phyloP scores from a whole-genome alignment of 2,888 invertebrate genomes.

The Bibio marci region DNA sequence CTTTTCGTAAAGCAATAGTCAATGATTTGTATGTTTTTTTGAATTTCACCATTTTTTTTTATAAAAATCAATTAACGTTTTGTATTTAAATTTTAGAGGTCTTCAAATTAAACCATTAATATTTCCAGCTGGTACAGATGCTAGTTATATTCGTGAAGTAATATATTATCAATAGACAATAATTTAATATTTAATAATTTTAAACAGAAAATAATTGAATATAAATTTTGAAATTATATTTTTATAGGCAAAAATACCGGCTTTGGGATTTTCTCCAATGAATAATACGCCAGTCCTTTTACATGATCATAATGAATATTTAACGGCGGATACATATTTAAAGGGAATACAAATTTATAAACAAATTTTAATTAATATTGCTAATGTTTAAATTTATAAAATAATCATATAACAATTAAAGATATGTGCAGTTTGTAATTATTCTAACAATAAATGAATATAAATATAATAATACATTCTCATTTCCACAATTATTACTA shows the following conservation, averaged over 20 bases:
- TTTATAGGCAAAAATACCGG: constrained; percentile 51
- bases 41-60: not conserved
- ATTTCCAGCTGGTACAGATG: constrained; percentile 67
- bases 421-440: too few species aligned
- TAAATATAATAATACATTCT: too few species aligned
- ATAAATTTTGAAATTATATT: too few species aligned
- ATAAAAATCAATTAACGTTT: not conserved
- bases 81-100: not conserved
- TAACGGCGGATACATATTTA: constrained; percentile 48
- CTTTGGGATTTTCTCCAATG: constrained; percentile 80
- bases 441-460: too few species aligned
- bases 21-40: constrained; percentile 36
- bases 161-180: too few species aligned
- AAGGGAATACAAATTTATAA: constrained; percentile 5
- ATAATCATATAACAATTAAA: too few species aligned
- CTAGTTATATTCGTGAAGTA: constrained; percentile 49
- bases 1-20: constrained; percentile 40
- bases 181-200: too few species aligned
- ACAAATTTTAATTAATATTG: not conserved
- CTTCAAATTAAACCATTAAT: constrained; percentile 33
- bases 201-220: too few species aligned
- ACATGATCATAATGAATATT: constrained; percentile 76
- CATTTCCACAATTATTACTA: too few species aligned
- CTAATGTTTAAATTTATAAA: not conserved
- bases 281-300: constrained; percentile 70